Evolutionary conservation across 2,113 vertebrate species (phyloP).

Genomic region (Mormyrus iriodes): DNA sequence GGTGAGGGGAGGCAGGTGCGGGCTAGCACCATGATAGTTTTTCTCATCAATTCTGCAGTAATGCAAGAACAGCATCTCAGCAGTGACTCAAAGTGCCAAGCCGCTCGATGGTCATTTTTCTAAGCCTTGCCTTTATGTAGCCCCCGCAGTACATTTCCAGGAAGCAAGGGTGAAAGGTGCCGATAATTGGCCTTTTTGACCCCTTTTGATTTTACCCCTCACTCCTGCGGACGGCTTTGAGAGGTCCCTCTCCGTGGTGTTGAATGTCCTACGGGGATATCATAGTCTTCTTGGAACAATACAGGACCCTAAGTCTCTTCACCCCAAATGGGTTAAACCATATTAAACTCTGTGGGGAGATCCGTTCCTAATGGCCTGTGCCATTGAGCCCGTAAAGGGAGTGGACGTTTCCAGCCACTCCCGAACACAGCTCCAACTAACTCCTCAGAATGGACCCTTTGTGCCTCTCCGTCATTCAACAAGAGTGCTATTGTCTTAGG

Average conservation of each 20-base stretch:
- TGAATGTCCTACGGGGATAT: slow-evolving; percentile 19
- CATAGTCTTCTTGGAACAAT: slow-evolving; percentile 21
- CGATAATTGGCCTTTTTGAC: not conserved
- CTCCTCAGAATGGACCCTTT: slow-evolving; percentile 73
- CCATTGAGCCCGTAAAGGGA: slow-evolving; percentile 35
- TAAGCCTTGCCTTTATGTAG: not conserved
- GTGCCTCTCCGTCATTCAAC: slow-evolving; percentile 62
- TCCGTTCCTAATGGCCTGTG: slow-evolving; percentile 31
- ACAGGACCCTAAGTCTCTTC: slow-evolving; percentile 15
- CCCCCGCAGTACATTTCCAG: slow-evolving; percentile 1
- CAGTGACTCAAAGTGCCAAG: slow-evolving; percentile 29
- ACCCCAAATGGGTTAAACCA: slow-evolving; percentile 21
- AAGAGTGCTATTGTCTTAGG: slow-evolving; percentile 64
- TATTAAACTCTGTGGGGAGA: slow-evolving; percentile 26
- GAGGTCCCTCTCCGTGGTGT: not conserved
- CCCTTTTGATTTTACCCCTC: slow-evolving; percentile 6
- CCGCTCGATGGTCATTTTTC: slow-evolving; percentile 14
- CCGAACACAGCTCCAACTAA: slow-evolving; percentile 66
- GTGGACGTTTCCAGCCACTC: slow-evolving; percentile 47
- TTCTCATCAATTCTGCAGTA: slow-evolving; percentile 46
- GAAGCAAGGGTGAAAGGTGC: not conserved
- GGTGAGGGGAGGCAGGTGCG: not conserved
- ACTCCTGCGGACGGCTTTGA: slow-evolving; percentile 6
- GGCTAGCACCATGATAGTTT: slow-evolving; percentile 32
- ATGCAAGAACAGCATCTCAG: slow-evolving; percentile 20